phyloP scores from a whole-genome alignment of 2,888 invertebrate species.

The Drosophila sordidula region DNA sequence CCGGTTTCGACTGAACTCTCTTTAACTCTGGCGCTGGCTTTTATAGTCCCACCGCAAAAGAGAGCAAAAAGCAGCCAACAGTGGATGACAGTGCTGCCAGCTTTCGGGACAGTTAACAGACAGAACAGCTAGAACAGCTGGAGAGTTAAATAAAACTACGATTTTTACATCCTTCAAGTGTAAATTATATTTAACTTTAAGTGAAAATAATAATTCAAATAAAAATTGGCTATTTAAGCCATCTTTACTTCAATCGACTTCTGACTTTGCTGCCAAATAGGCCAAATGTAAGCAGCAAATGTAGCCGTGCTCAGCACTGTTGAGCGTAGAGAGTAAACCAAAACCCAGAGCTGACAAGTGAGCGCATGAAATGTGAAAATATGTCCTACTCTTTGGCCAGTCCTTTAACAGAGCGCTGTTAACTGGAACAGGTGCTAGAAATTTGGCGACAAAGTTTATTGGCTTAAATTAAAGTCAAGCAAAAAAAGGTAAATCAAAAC shows the following conservation, averaged over 20 bases:
- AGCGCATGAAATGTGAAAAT: slow-evolving; percentile 5
- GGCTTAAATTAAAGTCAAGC: slow-evolving; percentile 12
- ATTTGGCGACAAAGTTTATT: slow-evolving; percentile 9
- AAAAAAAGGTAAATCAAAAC: slow-evolving; percentile 11
- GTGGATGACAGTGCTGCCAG: slow-evolving; percentile 4
- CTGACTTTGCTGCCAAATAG: background rate
- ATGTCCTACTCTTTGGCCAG: background rate
- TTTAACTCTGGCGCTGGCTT: slow-evolving; percentile 44
- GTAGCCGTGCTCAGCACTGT: slow-evolving; percentile 4
- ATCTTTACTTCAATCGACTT: background rate
- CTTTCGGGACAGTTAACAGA: background rate
- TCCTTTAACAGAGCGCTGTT: slow-evolving; percentile 28
- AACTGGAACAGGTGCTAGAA: slow-evolving; percentile 27
- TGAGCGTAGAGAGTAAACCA: background rate
- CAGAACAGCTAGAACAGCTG: no score
- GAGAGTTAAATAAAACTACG: background rate
- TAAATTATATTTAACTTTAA: background rate
- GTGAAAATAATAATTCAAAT: background rate
- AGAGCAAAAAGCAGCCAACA: slow-evolving; percentile 20
- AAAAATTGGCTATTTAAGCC: background rate
- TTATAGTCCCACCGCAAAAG: slow-evolving; percentile 47
- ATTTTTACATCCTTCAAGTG: background rate
- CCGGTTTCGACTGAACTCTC: slow-evolving; percentile 70
- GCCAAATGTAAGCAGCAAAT: background rate
- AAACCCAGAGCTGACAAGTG: slow-evolving; percentile 24